Evolutionary conservation across 2,888 invertebrate genomes (phyloP), one percentile per base, ranked within the genome.

Genomic region (Drosophila aldrichi): DNA sequence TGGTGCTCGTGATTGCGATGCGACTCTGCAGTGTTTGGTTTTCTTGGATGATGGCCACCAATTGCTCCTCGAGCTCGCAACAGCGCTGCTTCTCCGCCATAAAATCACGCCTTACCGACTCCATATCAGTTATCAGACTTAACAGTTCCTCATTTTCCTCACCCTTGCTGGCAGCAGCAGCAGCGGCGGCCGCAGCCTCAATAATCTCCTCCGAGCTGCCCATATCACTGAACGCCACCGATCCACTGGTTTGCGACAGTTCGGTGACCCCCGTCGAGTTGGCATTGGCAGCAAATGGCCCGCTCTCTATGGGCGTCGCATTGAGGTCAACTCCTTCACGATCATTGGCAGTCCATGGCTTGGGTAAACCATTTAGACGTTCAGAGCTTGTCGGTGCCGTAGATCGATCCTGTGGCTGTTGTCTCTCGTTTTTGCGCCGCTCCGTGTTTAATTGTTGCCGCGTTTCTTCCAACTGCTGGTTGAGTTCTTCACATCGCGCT

Each of bases 401-500:
- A 6, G 32, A n/a, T 56, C 82, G 66, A 76, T 92, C 91, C 40
- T 77, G 83, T 34, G 91, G 94, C 61, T 84, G 55, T 20, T 94
- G 92, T 9, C 63, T 75, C 79, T 95, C 95, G 38, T 94, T 94
- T 86, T 94, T 93, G 81, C 95, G 94, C 77, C 94, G 94, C 76
- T 95, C 94, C 52, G 94, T 93, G 66, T 95, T 95, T 60, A 95
- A 92, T 83, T 95, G 94, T 56, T 94, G 94, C 56, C 94, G 95
- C 60, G 96, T 93, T 79, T 97, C 97, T 85, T 98, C 97, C 77
- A 96, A 94, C 91, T 95, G 95, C 92, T 95, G 95, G 89, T 96
- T 96, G 62, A 97, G 94, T 75, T 98, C 98, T 89, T 98, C 98
- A 92, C 96, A 96, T 91, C 96, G 96, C 49, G 94, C 92, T 93